These are phyloP conservation scores for Acrobasis repandana DNA, from an alignment of 2,888 invertebrate species.

Conservation along the genomic window DNA sequence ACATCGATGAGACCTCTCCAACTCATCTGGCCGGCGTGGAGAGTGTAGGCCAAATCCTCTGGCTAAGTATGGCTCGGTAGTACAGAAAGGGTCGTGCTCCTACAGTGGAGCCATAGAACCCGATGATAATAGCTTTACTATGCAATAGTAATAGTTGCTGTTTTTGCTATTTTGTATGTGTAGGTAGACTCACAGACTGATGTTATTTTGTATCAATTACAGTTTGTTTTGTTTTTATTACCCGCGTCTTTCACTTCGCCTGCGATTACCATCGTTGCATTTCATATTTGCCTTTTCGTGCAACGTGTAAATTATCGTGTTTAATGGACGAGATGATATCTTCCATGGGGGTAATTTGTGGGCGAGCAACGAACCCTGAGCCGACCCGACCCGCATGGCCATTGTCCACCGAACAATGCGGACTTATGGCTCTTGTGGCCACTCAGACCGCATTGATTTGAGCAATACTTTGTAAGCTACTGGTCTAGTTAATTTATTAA, in stretches of 20 bases:
- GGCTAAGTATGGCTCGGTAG: too few relatives aligned
- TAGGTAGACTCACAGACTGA: too few relatives aligned
- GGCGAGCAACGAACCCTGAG: conserved; percentile 62
- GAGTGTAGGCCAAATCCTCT: too few relatives aligned
- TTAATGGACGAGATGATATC: conserved; percentile 65
- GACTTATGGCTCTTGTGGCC: conserved; percentile 41
- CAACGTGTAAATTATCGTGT: conserved; percentile 49
- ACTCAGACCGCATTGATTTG: conserved; percentile 15
- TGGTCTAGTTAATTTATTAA: background rate
- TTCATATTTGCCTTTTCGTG: conserved; percentile 9
- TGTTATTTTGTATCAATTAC: background rate
- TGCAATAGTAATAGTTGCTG: too few relatives aligned
- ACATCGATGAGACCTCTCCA: too few relatives aligned
- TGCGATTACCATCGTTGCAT: conserved; percentile 7
- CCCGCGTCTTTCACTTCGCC: background rate
- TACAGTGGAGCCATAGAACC: too few relatives aligned
- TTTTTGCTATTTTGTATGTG: too few relatives aligned
- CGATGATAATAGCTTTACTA: too few relatives aligned
- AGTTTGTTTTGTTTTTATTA: background rate
- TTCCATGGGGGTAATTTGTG: conserved; percentile 69
- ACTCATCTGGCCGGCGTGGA: too few relatives aligned
- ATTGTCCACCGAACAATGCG: conserved; percentile 66
- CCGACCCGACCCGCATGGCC: conserved; percentile 62
- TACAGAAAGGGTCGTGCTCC: too few relatives aligned
- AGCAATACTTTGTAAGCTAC: conserved; percentile 6